Base-by-base conservation (phyloP, 2,797 vertebrate species). In the Paguma larvata region DNA sequence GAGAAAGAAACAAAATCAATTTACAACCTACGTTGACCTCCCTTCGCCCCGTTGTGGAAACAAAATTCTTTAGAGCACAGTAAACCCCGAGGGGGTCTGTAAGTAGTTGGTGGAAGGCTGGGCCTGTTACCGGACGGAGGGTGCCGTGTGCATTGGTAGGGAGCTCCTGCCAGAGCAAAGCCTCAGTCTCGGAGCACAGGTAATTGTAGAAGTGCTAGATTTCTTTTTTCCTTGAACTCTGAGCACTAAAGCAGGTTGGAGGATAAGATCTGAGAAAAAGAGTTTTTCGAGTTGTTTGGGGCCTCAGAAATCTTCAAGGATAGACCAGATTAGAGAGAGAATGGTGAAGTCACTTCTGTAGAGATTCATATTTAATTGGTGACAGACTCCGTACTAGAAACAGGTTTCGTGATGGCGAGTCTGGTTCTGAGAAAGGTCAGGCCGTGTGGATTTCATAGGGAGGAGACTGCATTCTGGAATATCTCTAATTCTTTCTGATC, bases 361-460 rank as follows among this genome's bases (percentile, higher is more conserved):
- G 80, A n/a, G 72, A 84, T 70, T 70, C 15, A 65, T 46, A 68
- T 78, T 84, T 84, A 38, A 77, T 92, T 78, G 77, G 51, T 90
- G 46, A 72, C 68, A 93, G 46, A 78, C 41, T 70, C 25, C 78
- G 48, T 30, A 32, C 27, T 80, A 27, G 91, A 89, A 83, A 73
- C 6, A 51, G 85, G 53, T n/a, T 88, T 78, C 32, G 25, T 86
- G 14, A 21, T 51, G 80, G 48, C 27, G 53, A 67, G 85, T 90
- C 75, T 89, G 59, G 13, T 85, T 85, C 78, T 53, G n/a, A 87
- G 75, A 87, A 92, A 94, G 77, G 30, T 77, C 73, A 92, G 48
- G 5, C 70, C 75, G 13, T 92, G 70, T 92, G 65, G 78, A 93
- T 84, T 89, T 88, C 89, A 1, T 48, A 85, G 41, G 65, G 48